Conservation (phyloP, 2,888 invertebrate species). For the Drosophila lacicola region DNA sequence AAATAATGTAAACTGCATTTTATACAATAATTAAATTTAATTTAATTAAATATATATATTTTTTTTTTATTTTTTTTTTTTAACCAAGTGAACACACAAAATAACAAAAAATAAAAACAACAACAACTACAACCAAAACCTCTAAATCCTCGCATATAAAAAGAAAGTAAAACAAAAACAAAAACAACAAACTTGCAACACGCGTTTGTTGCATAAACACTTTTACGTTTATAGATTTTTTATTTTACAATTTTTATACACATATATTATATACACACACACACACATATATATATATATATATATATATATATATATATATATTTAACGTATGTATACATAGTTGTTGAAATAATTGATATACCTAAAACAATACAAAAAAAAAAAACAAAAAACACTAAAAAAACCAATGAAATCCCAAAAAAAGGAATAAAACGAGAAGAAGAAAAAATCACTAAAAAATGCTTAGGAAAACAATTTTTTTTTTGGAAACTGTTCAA, state of each 20-base stretch:
- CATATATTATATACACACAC: slow-evolving; percentile 19
- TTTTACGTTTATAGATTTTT: slow-evolving; percentile 64
- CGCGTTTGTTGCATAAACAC: slow-evolving; percentile 30
- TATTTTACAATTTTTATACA: slow-evolving; percentile 55
- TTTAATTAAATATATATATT: slow-evolving; percentile 22
- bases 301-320: slow-evolving; percentile 17
- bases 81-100: slow-evolving; percentile 43
- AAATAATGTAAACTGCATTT: slow-evolving; percentile 43
- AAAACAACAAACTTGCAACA: slow-evolving; percentile 26
- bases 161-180: slow-evolving; percentile 30
- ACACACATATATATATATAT: no score
- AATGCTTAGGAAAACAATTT: slow-evolving; percentile 30
- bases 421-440: slow-evolving; percentile 33
- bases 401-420: slow-evolving; percentile 53
- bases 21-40: slow-evolving; percentile 20
- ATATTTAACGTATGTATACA: slow-evolving; percentile 31
- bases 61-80: slow-evolving; percentile 23
- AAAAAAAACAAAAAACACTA: slow-evolving; percentile 17
- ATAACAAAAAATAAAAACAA: slow-evolving; percentile 26
- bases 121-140: slow-evolving; percentile 73
- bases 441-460: slow-evolving; percentile 46
- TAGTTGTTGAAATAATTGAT: slow-evolving; percentile 53
- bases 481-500: slow-evolving; percentile 42
- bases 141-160: slow-evolving; percentile 76
- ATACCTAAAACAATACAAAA: slow-evolving; percentile 26